Conservation (phyloP, 2,797 vertebrate genomes). For the Rhinophrynus dorsalis region DNA sequence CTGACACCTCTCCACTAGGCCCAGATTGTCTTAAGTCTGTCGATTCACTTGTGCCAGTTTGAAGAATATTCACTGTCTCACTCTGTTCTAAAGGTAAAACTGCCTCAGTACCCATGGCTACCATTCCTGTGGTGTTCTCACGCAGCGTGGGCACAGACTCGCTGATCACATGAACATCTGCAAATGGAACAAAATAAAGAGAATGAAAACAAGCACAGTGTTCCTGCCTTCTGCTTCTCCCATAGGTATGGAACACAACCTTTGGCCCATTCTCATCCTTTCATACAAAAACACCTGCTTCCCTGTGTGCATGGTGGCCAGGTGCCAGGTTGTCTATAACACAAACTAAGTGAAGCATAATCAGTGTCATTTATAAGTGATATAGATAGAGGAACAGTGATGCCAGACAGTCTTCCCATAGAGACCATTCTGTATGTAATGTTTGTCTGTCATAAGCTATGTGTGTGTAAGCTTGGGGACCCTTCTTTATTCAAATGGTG, state of each 20-base stretch:
- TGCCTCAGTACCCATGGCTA: constrained; percentile 57
- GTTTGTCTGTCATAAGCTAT: too few species aligned
- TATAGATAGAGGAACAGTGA: too few species aligned
- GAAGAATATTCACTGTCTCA: constrained; percentile 55
- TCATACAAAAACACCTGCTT: background rate
- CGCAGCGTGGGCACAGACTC: constrained; percentile 57
- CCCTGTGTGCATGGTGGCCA: background rate
- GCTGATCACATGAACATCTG: constrained; percentile 61
- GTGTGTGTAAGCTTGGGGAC: too few species aligned
- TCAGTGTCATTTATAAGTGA: too few species aligned
- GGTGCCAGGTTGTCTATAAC: background rate
- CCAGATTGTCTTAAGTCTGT: constrained; percentile 49
- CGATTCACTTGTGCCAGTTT: constrained; percentile 44
- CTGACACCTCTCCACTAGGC: constrained; percentile 55
- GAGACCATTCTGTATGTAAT: too few species aligned
- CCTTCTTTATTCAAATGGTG: too few species aligned
- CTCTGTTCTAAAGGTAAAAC: constrained; percentile 57
- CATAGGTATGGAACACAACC: background rate
- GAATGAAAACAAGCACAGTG: background rate
- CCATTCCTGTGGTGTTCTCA: constrained; percentile 66
- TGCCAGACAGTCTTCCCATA: too few species aligned
- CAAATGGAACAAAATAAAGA: constrained; percentile 42
- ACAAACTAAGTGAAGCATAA: too few species aligned
- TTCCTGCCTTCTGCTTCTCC: background rate
- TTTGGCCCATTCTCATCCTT: background rate